These are phyloP conservation scores for Grallaria varia DNA, from an alignment of 2,113 vertebrate genomes.

Conservation along the genomic window DNA sequence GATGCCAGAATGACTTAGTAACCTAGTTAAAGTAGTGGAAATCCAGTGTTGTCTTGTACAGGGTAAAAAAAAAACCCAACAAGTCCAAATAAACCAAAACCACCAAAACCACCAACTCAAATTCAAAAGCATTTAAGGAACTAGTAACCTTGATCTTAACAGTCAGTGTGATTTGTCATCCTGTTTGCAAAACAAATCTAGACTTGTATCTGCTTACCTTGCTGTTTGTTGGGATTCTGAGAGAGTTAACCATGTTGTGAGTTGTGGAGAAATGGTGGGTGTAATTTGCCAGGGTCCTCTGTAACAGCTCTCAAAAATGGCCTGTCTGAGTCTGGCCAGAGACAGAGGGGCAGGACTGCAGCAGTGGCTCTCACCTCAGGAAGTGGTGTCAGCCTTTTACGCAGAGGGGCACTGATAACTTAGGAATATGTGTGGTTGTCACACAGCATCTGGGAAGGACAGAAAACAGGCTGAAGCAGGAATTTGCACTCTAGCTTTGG, in stretches of 20 bases:
- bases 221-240: not conserved
- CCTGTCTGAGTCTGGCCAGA: not conserved
- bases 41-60: not conserved
- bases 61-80: not conserved
- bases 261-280: not conserved
- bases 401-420: not conserved
- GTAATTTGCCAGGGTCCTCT: not conserved
- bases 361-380: not conserved
- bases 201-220: not conserved
- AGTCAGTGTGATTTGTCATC: not conserved
- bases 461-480: not conserved
- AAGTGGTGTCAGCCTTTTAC: not conserved
- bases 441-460: not conserved
- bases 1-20: not conserved
- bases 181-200: not conserved
- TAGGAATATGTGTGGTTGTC: not conserved
- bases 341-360: not conserved
- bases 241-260: not conserved
- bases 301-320: rapidly evolving
- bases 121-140: not conserved
- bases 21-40: not conserved
- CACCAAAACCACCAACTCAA: not conserved
- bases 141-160: not conserved
- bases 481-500: not conserved
- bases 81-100: not conserved